These are phyloP conservation scores for Chelonia mydas DNA, from an alignment of 2,797 vertebrate genomes.

Conservation along the genomic window DNA sequence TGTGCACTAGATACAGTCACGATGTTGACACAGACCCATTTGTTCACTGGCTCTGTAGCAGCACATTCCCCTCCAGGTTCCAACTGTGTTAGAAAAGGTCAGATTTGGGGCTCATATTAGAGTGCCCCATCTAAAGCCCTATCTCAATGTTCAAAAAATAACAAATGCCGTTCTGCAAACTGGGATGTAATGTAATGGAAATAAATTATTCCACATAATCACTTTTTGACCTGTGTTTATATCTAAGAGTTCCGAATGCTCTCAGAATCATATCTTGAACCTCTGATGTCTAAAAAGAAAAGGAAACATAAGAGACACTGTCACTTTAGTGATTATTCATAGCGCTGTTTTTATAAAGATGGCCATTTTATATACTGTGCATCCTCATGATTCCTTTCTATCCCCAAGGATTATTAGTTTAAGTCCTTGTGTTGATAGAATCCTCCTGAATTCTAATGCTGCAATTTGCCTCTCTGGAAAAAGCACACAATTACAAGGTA, in stretches of 20 bases:
- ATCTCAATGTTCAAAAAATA: neutral
- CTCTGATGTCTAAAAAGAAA: neutral
- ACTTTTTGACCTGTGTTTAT: neutral
- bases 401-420: neutral
- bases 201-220: neutral
- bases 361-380: neutral
- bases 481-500: neutral
- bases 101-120: neutral
- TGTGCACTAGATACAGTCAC: neutral
- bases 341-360: neutral
- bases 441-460: neutral
- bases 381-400: neutral
- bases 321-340: neutral
- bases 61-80: neutral
- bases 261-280: neutral
- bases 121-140: neutral
- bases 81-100: neutral
- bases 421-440: neutral
- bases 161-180: neutral
- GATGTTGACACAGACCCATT: neutral
- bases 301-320: neutral
- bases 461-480: neutral
- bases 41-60: neutral
- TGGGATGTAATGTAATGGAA: neutral
- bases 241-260: neutral